These are phyloP conservation scores for Ptyas mucosa DNA, from an alignment of 2,113 vertebrate species.

Conservation along the genomic window DNA sequence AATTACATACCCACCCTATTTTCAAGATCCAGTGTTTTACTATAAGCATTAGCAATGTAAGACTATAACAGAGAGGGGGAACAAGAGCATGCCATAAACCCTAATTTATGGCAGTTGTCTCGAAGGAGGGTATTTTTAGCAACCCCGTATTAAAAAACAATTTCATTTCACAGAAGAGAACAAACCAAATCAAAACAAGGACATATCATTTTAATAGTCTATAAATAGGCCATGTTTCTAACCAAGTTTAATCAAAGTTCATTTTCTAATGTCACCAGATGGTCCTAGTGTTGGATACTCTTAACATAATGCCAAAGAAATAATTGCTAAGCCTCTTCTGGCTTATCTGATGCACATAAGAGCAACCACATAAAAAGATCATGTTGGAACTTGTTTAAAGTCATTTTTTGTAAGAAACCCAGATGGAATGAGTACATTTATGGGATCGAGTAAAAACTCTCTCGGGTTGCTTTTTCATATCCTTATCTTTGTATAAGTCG, in stretches of 20 bases:
- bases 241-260: conserved; percentile 13
- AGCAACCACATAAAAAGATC: not conserved
- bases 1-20: not conserved
- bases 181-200: not conserved
- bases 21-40: conserved; percentile 21
- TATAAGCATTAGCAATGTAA: conserved; percentile 7
- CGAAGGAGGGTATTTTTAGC: conserved; percentile 6
- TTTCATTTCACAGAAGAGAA: not conserved
- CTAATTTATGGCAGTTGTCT: conserved; percentile 28
- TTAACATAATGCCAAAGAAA: conserved; percentile 17
- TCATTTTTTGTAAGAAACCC: not conserved
- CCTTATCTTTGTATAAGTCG: conserved; percentile 45
- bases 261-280: not conserved
- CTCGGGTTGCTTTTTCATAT: conserved; percentile 6
- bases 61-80: not conserved
- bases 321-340: not conserved
- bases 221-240: conserved; percentile 31
- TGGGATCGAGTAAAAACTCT: not conserved
- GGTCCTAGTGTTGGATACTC: not conserved
- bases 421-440: not conserved
- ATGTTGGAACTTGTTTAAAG: not conserved
- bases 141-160: conserved; percentile 22
- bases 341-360: not conserved
- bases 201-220: not conserved
- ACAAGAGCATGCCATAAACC: conserved; percentile 21